Evolutionary conservation across 1,140 invertebrate species (phyloP), one percentile per base, ranked within the genome.

Genomic region (Drosophila athabasca): DNA sequence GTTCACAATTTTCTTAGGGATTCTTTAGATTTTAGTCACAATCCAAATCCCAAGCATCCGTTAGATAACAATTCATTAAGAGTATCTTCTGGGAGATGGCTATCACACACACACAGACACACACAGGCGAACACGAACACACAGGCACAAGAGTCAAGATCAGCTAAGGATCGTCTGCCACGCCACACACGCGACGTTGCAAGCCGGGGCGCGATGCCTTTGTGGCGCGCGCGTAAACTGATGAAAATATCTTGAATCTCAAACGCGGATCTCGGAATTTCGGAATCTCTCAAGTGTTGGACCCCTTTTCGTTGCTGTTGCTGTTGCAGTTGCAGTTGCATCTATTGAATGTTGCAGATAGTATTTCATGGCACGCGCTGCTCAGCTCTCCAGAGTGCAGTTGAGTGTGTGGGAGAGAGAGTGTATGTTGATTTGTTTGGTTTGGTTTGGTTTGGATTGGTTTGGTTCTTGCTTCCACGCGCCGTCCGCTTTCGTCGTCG

Each of bases 401-500:
- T 43, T 39, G 17, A 19, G 35, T 39, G 54, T 43, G 55, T 45
- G 55, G 43, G 55, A 58, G 55, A 39, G 43, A 58, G 29, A 44
- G 43, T 43, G 54, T 57, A 24, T 43, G 54, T 57, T 45, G 45
- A 50, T 43, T 59, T 57, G 9, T 17, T 26, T 26, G 24, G 24
- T 26, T 26, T 26, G 24, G 24, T 24, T 43, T 51, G 64, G 59
- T 26, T 26, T 26, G 24, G 24, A 17, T 43, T 51, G 64, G 59
- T 17, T 50, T 51, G 64, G 68, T 69, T 69, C 62, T 39, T 39
- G 62, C 68, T 61, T 53, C 50, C 65, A 53, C 68, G 51, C 68
- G 77, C 76, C 79, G 82, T 88, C 72, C 82, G 83, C 83, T 88
- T 83, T 83, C 83, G 35, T 39, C 35, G 35, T 39, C 35, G 82